Conservation (phyloP, 2,113 vertebrate species). For the Gracilinanus agilis region DNA sequence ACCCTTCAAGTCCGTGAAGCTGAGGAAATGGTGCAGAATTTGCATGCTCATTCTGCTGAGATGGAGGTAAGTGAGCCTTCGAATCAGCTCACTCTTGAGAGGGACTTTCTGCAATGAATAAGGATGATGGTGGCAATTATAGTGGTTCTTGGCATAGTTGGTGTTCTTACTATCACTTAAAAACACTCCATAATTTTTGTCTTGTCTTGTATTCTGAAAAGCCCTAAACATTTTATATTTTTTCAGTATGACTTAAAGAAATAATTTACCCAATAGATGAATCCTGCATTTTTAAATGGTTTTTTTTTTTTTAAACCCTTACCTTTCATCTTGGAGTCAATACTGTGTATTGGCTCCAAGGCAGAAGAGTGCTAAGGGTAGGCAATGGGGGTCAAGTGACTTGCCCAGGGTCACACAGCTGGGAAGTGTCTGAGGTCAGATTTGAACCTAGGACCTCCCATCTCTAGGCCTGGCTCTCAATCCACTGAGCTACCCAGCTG, state of each 20-base stretch:
- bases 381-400: too few relatives aligned
- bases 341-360: too few relatives aligned
- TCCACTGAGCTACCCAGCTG: too few relatives aligned
- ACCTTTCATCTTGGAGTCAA: too few relatives aligned
- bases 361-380: too few relatives aligned
- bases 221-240: background rate
- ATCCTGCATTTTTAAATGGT: background rate
- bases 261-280: background rate
- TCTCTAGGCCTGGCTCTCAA: too few relatives aligned
- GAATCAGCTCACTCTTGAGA: accelerated
- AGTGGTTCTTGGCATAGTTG: background rate
- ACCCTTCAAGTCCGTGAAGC: constrained; percentile 91
- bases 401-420: too few relatives aligned
- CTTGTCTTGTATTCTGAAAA: background rate
- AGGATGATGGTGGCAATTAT: background rate
- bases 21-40: constrained; percentile 92
- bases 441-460: too few relatives aligned
- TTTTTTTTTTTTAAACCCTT: too few relatives aligned
- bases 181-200: background rate
- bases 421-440: too few relatives aligned
- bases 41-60: constrained; percentile 89
- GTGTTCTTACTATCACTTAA: background rate
- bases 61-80: constrained; percentile 90
- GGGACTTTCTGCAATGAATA: background rate
- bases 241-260: background rate